A percentile compares a stretch with the other conserved stretches of the same genome.
phyloP scores from a whole-genome alignment of 2,888 invertebrate genomes.

The Apotomis betuletana region DNA sequence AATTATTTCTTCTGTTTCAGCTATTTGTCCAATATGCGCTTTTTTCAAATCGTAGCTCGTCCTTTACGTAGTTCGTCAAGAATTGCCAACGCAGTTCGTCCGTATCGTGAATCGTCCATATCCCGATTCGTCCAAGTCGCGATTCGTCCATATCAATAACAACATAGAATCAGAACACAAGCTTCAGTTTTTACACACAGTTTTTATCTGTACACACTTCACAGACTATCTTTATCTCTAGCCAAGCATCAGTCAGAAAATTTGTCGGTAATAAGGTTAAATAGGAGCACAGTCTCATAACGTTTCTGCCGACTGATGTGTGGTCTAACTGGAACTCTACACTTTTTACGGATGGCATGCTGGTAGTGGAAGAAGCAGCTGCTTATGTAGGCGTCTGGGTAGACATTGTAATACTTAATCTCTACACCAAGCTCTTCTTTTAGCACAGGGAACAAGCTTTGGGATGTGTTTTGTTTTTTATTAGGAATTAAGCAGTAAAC shows the following conservation, averaged over 20 bases:
- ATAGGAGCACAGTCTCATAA: slow-evolving; percentile 8
- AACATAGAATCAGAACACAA: no score
- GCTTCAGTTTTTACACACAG: no score
- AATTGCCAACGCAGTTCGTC: no score
- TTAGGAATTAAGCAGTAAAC: slow-evolving; percentile 1
- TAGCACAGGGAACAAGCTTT: slow-evolving; percentile 10
- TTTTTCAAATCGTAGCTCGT: no score
- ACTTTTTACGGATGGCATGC: no score
- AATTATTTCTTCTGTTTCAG: no score
- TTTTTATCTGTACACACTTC: background rate
- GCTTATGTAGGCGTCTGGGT: slow-evolving; percentile 1
- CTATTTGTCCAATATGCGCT: no score
- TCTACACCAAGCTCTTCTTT: slow-evolving; percentile 5
- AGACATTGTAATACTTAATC: background rate
- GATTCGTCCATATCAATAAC: no score
- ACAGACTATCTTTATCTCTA: slow-evolving; percentile 4
- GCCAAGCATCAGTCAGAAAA: slow-evolving; percentile 13
- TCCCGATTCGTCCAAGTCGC: no score
- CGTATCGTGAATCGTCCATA: no score
- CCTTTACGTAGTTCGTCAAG: no score
- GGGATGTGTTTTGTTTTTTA: slow-evolving; percentile 5
- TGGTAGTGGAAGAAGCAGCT: no score
- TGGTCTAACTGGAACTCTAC: background rate
- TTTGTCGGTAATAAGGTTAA: slow-evolving; percentile 13
- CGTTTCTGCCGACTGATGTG: slow-evolving; percentile 13